Conservation (phyloP, 1,140 invertebrate species). For the Danaus melanippus region DNA sequence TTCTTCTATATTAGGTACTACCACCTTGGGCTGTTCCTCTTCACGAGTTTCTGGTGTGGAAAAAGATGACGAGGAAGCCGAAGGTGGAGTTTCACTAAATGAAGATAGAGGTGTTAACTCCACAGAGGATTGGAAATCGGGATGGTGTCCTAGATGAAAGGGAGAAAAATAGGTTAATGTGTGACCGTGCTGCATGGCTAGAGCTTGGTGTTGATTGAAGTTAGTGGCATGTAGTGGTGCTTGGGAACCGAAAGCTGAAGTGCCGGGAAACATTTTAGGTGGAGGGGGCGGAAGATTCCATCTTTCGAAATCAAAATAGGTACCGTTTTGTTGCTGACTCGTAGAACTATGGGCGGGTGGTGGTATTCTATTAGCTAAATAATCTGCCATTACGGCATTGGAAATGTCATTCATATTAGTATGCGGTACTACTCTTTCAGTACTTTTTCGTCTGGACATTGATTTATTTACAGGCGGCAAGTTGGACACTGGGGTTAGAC, state of each 20-base stretch:
- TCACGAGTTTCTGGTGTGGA: conserved; percentile 72
- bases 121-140: conserved; percentile 77
- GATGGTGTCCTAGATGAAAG: conserved; percentile 77
- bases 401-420: conserved; percentile 70
- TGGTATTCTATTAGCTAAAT: conserved; percentile 75
- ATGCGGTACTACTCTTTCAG: conserved; percentile 61
- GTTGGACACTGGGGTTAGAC: conserved; percentile 36
- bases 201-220: conserved; percentile 77
- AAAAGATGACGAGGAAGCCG: conserved; percentile 70
- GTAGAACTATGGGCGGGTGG: conserved; percentile 80
- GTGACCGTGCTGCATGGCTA: conserved; percentile 76
- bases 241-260: conserved; percentile 73
- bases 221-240: conserved; percentile 72
- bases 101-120: conserved; percentile 76
- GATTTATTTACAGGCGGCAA: conserved; percentile 41
- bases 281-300: conserved; percentile 80
- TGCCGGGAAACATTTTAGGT: conserved; percentile 77
- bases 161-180: conserved; percentile 80
- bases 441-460: conserved; percentile 69
- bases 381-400: conserved; percentile 72
- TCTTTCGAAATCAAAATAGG: conserved; percentile 81
- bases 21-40: conserved; percentile 83
- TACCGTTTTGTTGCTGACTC: conserved; percentile 77
- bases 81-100: conserved; percentile 73
- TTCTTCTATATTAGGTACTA: conserved; percentile 89